A percentile compares a stretch with the other conserved stretches of the same genome.
Conservation (phyloP, 2,888 invertebrate species). For the Hemicrepidius hirtus region DNA sequence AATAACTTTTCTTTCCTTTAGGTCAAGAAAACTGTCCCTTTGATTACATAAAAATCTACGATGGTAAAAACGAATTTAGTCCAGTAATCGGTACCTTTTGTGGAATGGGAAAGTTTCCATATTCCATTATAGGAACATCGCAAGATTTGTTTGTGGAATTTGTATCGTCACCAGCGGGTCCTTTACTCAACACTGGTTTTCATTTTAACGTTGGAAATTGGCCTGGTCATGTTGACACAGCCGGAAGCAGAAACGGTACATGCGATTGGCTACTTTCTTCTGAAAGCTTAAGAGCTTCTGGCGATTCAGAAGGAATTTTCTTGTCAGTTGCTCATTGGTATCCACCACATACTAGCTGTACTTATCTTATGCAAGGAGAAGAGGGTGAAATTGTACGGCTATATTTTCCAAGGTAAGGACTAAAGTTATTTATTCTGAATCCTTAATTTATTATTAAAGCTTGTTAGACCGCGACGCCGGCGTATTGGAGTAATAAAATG, state of each 20-base stretch:
- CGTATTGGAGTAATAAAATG: too few species aligned
- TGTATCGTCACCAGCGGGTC: constrained; percentile 91
- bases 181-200: constrained; percentile 92
- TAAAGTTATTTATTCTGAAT: too few species aligned
- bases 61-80: constrained; percentile 90
- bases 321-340: constrained; percentile 96
- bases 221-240: constrained; percentile 94
- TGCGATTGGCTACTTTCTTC: constrained; percentile 93
- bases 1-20: constrained; percentile 63
- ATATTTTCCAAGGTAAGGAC: constrained; percentile 87
- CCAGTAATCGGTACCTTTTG: constrained; percentile 94
- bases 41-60: constrained; percentile 92
- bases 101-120: constrained; percentile 94
- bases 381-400: constrained; percentile 91
- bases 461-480: too few species aligned
- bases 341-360: constrained; percentile 93
- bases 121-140: constrained; percentile 94
- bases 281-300: constrained; percentile 84
- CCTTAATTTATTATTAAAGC: too few species aligned
- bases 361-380: constrained; percentile 90
- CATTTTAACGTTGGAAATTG: constrained; percentile 96
- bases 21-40: constrained; percentile 91
- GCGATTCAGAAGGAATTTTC: constrained; percentile 91
- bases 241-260: constrained; percentile 88
- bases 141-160: constrained; percentile 92